These are phyloP conservation scores for Morbakka virulenta DNA, from an alignment of 30 jellyfish, hydroid and myxozoan species.

Conservation along the genomic window DNA sequence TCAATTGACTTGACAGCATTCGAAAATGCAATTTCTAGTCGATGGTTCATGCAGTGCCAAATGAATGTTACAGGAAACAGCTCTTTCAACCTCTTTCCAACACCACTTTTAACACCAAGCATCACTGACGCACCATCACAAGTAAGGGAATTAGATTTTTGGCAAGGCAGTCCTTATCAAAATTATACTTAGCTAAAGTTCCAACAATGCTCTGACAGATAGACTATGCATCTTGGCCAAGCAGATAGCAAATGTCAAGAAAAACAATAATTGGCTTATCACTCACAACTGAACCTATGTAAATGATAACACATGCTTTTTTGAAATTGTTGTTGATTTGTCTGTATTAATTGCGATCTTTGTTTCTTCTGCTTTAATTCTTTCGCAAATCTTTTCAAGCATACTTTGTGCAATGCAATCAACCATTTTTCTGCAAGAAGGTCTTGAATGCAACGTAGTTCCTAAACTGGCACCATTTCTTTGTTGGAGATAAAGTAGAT, in stretches of 20 bases:
- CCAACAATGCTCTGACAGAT: background rate
- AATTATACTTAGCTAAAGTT: slow-evolving; percentile 15
- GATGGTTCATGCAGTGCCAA: no score
- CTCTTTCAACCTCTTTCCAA: no score
- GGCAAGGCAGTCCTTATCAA: slow-evolving; percentile 33
- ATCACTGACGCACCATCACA: slow-evolving; percentile 49
- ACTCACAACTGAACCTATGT: slow-evolving; percentile 43
- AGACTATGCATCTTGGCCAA: slow-evolving; percentile 14
- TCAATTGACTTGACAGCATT: slow-evolving; percentile 38
- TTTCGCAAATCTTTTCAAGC: slow-evolving; percentile 8
- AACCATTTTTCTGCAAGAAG: slow-evolving; percentile 1
- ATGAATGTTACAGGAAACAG: no score
- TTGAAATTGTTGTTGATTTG: background rate
- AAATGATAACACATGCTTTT: slow-evolving; percentile 17
- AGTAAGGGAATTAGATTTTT: slow-evolving; percentile 8
- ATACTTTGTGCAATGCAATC: slow-evolving; percentile 22
- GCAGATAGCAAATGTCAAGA: slow-evolving; percentile 21
- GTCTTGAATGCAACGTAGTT: no score
- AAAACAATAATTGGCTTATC: slow-evolving; percentile 7
- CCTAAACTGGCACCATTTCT: no score
- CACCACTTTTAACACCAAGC: no score
- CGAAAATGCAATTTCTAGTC: slow-evolving; percentile 50
- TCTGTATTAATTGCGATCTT: slow-evolving; percentile 2
- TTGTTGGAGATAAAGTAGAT: slow-evolving; percentile 12
- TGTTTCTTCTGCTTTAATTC: background rate